Percentiles rank a stretch among this genome's conserved stretches.
phyloP scores from a whole-genome alignment of 2,113 vertebrate genomes.

The Xenopus laevis region DNA sequence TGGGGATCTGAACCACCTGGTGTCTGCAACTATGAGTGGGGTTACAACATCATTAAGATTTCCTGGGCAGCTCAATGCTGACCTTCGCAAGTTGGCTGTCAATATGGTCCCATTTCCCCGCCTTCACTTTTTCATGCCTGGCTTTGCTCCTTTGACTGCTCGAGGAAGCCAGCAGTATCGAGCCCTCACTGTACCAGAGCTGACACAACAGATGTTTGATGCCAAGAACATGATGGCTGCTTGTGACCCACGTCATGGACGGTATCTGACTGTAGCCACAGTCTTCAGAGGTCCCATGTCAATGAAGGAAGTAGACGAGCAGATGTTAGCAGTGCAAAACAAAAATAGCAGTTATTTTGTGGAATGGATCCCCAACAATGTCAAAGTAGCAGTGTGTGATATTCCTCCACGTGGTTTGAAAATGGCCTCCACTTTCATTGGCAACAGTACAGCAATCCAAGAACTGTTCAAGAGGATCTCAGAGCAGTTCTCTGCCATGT shows the following conservation, averaged over 20 bases:
- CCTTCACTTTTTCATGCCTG: conserved; percentile 90
- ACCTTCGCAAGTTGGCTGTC: conserved; percentile 90
- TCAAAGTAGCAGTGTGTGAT: conserved; percentile 90
- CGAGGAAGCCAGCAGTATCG: conserved; percentile 87
- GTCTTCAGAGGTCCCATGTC: conserved; percentile 90
- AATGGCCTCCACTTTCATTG: conserved; percentile 91
- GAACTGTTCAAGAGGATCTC: conserved; percentile 93
- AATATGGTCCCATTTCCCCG: conserved; percentile 96
- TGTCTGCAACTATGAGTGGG: conserved; percentile 93
- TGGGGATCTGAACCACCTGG: conserved; percentile 86
- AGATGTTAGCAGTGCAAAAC: conserved; percentile 92
- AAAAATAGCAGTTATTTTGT: conserved; percentile 95
- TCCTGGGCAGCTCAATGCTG: conserved; percentile 89
- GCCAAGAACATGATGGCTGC: conserved; percentile 95
- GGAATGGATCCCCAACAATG: conserved; percentile 94
- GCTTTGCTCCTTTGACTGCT: conserved; percentile 81
- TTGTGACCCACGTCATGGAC: conserved; percentile 83
- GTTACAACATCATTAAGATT: conserved; percentile 92
- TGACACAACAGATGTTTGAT: conserved; percentile 95
- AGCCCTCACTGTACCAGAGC: conserved; percentile 83
- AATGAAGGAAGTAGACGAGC: conserved; percentile 95
- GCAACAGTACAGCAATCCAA: conserved; percentile 92
- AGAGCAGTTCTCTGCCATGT: conserved; percentile 93
- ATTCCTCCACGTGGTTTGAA: conserved; percentile 86
- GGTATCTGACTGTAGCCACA: conserved; percentile 83